phyloP scores from a whole-genome alignment of 1,140 invertebrate genomes.

The Sitophilus oryzae region DNA sequence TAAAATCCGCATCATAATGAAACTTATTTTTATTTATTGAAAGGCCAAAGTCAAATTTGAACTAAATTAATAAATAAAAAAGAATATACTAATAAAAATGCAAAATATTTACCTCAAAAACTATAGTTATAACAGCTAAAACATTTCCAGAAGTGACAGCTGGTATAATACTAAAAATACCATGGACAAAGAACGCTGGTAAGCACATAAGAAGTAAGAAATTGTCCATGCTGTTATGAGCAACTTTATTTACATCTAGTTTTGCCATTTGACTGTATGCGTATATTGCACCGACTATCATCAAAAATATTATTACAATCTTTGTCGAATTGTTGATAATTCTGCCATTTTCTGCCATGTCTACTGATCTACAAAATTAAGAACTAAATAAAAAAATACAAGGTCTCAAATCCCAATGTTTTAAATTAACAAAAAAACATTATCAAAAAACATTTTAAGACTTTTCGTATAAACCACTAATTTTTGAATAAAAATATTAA shows the following conservation, averaged over 20 bases:
- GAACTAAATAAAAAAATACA: not conserved
- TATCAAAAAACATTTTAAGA: no score
- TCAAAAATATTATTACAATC: constrained; percentile 20
- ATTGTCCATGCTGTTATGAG: constrained; percentile 63
- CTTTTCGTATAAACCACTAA: no score
- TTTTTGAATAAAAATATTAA: no score
- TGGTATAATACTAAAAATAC: constrained; percentile 58
- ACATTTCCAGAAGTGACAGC: constrained; percentile 51
- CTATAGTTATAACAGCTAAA: constrained; percentile 48
- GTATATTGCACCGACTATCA: constrained; percentile 26
- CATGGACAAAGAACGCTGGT: constrained; percentile 66
- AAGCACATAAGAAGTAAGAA: constrained; percentile 64
- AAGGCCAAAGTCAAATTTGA: not conserved
- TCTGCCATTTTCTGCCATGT: constrained; percentile 14
- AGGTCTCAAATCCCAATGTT: not conserved
- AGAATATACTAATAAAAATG: not conserved
- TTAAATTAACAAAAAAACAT: no score
- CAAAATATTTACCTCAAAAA: constrained; percentile 49
- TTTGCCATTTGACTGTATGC: constrained; percentile 41
- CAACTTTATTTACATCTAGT: constrained; percentile 59
- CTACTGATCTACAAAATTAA: not conserved
- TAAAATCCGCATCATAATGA: no score
- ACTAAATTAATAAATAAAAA: not conserved
- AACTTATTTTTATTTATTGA: no score
- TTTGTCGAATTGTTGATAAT: constrained; percentile 18